Base-by-base conservation (phyloP, 2,888 invertebrate species). In the Dioctria rufipes region DNA sequence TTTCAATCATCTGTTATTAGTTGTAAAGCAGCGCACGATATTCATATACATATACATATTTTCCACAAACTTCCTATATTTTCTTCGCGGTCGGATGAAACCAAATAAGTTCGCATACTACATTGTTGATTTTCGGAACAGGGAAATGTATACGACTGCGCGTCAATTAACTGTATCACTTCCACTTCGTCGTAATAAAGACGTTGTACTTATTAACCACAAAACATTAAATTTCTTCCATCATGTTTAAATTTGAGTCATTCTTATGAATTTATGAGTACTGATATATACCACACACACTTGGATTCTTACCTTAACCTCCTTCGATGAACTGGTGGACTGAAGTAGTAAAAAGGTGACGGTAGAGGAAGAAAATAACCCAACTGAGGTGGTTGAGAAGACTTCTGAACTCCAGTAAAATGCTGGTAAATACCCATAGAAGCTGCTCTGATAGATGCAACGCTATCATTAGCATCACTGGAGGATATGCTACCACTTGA, bases 321-420 rank as follows among this genome's bases (percentile, higher is more conserved):
- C 75, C 87, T 85, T 46, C 88, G 84, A 69, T 86, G 85, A 83
- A 87, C 85, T 8, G 88, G 88, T 5, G 89, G 88, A 86, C 88
- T 88, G 71, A 89, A 86, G 84, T 86, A 92, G 81, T 90, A 88
- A 83, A 91, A 90, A 43, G 87, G 54, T 54, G 54, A 85, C 80
- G 87, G 84, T 80, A 89, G 84, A 5, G 92, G 92, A 83, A 92
- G 91, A 85, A 92, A 92, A 85, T 92, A 92, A 0, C 92, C 92
- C 84, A 92, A 87, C 85, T 92, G 92, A 6, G 92, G 91, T 58
- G 86, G 83, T 4, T 6, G 80, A 13, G 84, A 80, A 60, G 49
- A 51, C 25, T 69, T 49, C 11, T 69, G 69, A 0, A 9, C 42
- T 60, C 83, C 78, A 78, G 83, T 84, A 5, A 84, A 82, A 81